Conservation (phyloP, 2,888 invertebrate species). For the Anthophora plumipes region DNA sequence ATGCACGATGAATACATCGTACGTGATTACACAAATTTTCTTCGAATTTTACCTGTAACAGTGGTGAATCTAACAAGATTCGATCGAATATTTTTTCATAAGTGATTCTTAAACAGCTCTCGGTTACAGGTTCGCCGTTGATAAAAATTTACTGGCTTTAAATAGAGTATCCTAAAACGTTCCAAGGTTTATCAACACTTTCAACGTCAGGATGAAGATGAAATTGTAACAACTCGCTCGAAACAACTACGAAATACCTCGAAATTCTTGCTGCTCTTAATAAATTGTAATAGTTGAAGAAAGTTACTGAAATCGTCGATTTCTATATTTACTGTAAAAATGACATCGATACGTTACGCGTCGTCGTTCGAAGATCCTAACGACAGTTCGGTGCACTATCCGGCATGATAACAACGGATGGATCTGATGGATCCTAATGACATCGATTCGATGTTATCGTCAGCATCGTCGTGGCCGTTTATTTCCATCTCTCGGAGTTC, state of each 20-base stretch:
- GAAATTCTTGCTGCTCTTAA: too few relatives aligned
- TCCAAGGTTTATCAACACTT: neutral
- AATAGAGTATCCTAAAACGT: neutral
- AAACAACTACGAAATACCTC: neutral
- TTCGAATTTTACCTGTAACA: neutral
- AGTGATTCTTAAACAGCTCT: slow-evolving; percentile 2
- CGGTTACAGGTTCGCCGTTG: too few relatives aligned
- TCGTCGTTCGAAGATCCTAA: slow-evolving; percentile 19
- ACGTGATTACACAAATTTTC: neutral
- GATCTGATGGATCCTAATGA: slow-evolving; percentile 46
- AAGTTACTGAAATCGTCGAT: neutral
- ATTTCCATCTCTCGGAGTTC: slow-evolving; percentile 37
- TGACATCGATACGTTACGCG: neutral
- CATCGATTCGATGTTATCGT: slow-evolving; percentile 36
- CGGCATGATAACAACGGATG: slow-evolving; percentile 23
- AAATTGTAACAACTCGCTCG: neutral
- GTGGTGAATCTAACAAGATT: neutral
- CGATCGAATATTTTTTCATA: neutral
- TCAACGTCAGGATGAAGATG: neutral
- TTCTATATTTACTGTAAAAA: neutral
- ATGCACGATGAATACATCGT: neutral
- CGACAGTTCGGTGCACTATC: slow-evolving; percentile 14
- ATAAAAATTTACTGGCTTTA: neutral
- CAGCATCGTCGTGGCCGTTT: slow-evolving; percentile 41
- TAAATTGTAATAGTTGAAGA: slow-evolving; percentile 15